Percentiles rank a stretch among this genome's conserved stretches.
Evolutionary conservation across 2,113 vertebrate species (phyloP).

Genomic region (Apeltes quadracus): DNA sequence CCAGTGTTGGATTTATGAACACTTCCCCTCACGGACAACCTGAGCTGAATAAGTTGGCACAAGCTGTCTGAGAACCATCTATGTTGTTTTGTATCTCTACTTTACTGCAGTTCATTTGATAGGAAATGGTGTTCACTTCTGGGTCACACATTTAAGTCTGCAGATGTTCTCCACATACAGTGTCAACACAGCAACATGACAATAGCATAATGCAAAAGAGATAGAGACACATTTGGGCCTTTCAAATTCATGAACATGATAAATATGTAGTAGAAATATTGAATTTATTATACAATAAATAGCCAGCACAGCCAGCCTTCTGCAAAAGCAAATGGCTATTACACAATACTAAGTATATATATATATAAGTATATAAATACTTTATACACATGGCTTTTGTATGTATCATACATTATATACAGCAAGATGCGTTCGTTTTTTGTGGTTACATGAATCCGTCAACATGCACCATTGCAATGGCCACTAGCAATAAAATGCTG

Average conservation of each 20-base stretch:
- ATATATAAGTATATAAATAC: background rate
- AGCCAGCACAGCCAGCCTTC: conserved; percentile 47
- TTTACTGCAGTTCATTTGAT: background rate
- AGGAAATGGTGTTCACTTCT: background rate
- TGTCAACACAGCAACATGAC: background rate
- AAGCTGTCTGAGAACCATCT: background rate
- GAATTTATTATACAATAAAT: conserved; percentile 15
- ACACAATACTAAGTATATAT: conserved; percentile 51
- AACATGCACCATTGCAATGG: conserved; percentile 5
- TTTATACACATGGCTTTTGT: background rate
- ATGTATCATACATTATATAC: too few relatives aligned
- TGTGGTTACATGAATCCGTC: background rate
- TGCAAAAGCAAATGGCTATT: background rate
- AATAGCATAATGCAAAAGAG: background rate
- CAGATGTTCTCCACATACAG: background rate
- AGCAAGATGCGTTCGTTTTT: background rate
- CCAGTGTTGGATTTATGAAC: conserved; percentile 12
- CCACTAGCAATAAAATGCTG: conserved; percentile 13
- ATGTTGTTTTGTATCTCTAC: background rate
- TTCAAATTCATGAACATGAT: background rate
- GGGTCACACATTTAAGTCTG: background rate
- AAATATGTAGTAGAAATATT: background rate
- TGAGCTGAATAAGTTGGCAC: background rate
- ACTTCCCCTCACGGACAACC: background rate
- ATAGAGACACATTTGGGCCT: background rate